Conservation (phyloP, 2,797 vertebrate genomes). For the Sebastes baramenuke region DNA sequence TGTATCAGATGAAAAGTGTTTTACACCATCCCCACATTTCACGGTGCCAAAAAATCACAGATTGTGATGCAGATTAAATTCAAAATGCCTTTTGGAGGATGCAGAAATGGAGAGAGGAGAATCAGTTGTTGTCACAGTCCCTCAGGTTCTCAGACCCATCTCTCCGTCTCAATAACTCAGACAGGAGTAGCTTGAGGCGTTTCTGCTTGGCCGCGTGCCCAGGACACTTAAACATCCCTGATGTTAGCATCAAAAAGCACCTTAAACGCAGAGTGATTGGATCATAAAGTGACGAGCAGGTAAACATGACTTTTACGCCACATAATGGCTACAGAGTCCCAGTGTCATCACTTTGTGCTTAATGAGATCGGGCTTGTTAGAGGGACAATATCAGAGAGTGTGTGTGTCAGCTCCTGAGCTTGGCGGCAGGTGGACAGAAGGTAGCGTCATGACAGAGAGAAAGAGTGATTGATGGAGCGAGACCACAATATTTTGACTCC, state of each 20-base stretch:
- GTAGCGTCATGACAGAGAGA: not conserved
- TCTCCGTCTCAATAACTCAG: not conserved
- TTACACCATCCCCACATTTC: not conserved
- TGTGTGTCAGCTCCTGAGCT: not conserved
- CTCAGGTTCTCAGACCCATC: not conserved
- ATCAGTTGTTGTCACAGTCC: not conserved
- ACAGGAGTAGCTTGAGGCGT: not conserved
- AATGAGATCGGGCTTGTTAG: not conserved
- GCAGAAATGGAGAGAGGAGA: not conserved
- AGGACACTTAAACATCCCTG: constrained; percentile 2
- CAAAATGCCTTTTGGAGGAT: not conserved
- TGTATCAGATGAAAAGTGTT: constrained; percentile 12
- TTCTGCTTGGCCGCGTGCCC: constrained; percentile 22
- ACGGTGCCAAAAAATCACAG: not conserved
- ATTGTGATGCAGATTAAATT: not conserved
- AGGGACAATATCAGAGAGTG: not conserved
- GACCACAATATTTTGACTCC: not conserved
- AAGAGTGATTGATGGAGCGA: not conserved
- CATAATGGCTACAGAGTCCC: not conserved
- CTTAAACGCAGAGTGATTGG: constrained; percentile 7
- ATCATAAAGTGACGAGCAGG: constrained; percentile 21
- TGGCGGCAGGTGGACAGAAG: not conserved
- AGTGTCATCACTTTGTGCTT: not conserved
- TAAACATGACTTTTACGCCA: constrained; percentile 6
- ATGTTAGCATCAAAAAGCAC: constrained; percentile 4